Evolutionary conservation across 2,888 invertebrate species (phyloP).

Genomic region (Cheilosia vernalis): DNA sequence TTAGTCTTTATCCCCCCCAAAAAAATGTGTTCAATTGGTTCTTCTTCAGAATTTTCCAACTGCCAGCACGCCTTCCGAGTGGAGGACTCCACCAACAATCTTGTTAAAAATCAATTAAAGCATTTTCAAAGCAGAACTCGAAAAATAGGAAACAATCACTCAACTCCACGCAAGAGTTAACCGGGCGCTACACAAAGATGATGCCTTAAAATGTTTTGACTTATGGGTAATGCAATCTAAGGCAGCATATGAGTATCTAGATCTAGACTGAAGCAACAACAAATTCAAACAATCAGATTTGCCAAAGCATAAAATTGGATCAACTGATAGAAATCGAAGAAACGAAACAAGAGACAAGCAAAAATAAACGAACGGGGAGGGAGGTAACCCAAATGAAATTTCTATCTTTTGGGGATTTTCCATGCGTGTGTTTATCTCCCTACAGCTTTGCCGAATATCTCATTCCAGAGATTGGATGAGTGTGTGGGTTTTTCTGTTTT

Average conservation of each 20-base stretch:
- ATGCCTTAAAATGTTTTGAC: slow-evolving; percentile 34
- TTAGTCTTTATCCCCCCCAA: neutral
- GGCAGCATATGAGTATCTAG: slow-evolving; percentile 40
- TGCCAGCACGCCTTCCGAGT: slow-evolving; percentile 3
- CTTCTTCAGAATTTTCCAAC: slow-evolving; percentile 16
- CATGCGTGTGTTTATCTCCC: slow-evolving; percentile 24
- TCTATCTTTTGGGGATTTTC: slow-evolving; percentile 38
- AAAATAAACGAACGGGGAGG: slow-evolving; percentile 22
- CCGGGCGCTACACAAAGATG: slow-evolving; percentile 35
- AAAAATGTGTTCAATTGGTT: slow-evolving; percentile 10
- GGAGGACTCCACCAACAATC: slow-evolving; percentile 39
- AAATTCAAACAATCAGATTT: slow-evolving; percentile 52
- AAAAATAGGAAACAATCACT: slow-evolving; percentile 5
- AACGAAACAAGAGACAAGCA: slow-evolving; percentile 16
- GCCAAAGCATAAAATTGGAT: slow-evolving; percentile 66
- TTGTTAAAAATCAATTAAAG: slow-evolving; percentile 62
- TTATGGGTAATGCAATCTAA: slow-evolving; percentile 36
- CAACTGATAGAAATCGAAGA: slow-evolving; percentile 57
- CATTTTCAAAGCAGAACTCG: neutral
- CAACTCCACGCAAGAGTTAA: slow-evolving; percentile 1
- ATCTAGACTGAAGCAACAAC: neutral
- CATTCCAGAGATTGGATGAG: slow-evolving; percentile 60
- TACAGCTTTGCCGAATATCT: slow-evolving; percentile 52
- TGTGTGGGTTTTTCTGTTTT: slow-evolving; percentile 25
- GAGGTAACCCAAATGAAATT: slow-evolving; percentile 16